Evolutionary conservation across 2,797 vertebrate species (phyloP).

Genomic region (Tokudaia muenninki): DNA sequence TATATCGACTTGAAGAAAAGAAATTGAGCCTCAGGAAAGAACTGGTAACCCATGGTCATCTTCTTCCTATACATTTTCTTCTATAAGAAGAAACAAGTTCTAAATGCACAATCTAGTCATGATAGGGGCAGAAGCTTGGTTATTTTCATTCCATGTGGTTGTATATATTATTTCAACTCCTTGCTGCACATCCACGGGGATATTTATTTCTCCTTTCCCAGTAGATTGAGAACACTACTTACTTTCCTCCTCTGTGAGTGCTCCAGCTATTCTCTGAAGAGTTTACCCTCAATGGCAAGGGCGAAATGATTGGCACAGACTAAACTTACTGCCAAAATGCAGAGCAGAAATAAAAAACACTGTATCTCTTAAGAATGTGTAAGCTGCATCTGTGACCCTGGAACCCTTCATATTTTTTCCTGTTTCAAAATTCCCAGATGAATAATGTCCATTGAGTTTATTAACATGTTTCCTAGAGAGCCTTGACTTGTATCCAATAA

Average conservation of each 20-base stretch:
- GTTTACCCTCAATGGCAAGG: conserved; percentile 41
- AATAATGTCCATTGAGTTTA: not conserved
- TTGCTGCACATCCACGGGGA: conserved; percentile 59
- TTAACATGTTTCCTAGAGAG: not conserved
- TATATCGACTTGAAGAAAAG: conserved; percentile 39
- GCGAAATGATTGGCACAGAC: conserved; percentile 54
- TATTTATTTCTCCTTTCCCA: conserved; percentile 60
- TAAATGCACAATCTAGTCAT: not conserved
- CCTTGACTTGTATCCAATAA: not conserved
- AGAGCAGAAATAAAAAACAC: conserved; percentile 25
- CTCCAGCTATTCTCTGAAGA: conserved; percentile 40
- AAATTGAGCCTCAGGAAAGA: conserved; percentile 17
- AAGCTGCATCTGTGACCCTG: not conserved
- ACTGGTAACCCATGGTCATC: not conserved
- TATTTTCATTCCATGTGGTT: conserved; percentile 35
- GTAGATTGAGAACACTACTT: conserved; percentile 51
- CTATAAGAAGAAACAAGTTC: conserved; percentile 18
- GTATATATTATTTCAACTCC: conserved; percentile 68
- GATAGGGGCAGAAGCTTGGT: conserved; percentile 3
- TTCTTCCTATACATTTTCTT: not conserved
- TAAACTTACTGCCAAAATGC: not conserved
- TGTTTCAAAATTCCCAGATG: conserved; percentile 12
- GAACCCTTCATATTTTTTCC: not conserved
- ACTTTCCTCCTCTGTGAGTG: conserved; percentile 13
- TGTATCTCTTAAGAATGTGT: not conserved